Conservation (phyloP, 2,797 vertebrate genomes). For the Sorex maritimensis region DNA sequence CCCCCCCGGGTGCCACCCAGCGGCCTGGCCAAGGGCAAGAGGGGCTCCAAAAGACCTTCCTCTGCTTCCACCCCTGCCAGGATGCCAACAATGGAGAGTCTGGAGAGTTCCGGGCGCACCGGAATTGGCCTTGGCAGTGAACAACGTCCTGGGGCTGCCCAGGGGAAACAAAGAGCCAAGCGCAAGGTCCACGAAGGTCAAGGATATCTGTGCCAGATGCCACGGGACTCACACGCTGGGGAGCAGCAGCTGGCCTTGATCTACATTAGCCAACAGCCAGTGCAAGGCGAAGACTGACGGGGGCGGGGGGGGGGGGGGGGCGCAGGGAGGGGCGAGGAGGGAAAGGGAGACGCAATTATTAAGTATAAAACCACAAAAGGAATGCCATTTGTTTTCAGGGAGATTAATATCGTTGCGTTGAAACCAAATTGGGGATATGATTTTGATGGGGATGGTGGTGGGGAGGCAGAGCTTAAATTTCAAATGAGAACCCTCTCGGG, state of each 20-base stretch:
- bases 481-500: neutral
- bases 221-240: neutral
- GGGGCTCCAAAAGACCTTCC: neutral
- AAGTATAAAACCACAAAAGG: neutral
- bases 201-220: neutral
- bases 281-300: neutral
- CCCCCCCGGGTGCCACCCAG: conserved; percentile 17
- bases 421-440: neutral
- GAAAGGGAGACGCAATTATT: neutral
- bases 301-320: too few relatives aligned
- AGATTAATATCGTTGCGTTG: conserved; percentile 9
- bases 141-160: neutral
- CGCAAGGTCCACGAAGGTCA: neutral
- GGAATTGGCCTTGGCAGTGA: too few relatives aligned
- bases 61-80: neutral
- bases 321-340: too few relatives aligned
- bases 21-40: neutral
- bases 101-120: neutral
- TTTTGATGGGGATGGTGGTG: neutral
- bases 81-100: neutral
- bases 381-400: neutral
- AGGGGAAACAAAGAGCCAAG: neutral
- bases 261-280: neutral
- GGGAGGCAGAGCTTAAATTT: neutral
- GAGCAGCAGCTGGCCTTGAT: neutral